Percentiles rank a stretch among this genome's conserved stretches.
These are phyloP conservation scores for Cremastinae sp. DNA, from an alignment of 2,888 invertebrate genomes.

Conservation along the genomic window DNA sequence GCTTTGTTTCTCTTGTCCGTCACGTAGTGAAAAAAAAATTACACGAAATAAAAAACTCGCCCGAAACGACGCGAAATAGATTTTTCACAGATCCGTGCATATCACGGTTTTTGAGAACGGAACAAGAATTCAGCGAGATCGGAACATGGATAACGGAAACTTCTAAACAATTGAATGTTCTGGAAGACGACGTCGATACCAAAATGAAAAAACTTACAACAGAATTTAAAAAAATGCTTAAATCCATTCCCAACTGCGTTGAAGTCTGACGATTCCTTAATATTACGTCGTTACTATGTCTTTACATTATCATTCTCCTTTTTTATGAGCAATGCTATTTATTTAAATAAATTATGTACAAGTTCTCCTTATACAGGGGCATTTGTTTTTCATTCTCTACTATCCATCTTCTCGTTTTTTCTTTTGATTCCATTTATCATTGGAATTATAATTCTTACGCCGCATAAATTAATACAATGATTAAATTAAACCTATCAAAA, in stretches of 20 bases:
- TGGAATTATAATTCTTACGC: constrained; percentile 69
- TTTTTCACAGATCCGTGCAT: constrained; percentile 42
- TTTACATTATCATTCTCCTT: neutral
- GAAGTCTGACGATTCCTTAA: constrained; percentile 58
- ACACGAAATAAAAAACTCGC: constrained; percentile 56
- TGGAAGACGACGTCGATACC: constrained; percentile 48
- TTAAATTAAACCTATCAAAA: constrained; percentile 73
- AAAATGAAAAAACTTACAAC: constrained; percentile 59
- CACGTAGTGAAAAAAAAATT: constrained; percentile 65
- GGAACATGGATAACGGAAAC: constrained; percentile 59
- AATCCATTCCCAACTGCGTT: constrained; percentile 66
- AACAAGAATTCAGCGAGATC: constrained; percentile 48
- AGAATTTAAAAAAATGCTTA: constrained; percentile 65
- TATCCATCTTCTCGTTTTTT: constrained; percentile 59
- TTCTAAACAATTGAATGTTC: constrained; percentile 25
- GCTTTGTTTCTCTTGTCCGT: constrained; percentile 64
- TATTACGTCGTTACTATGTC: neutral
- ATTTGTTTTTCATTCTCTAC: constrained; percentile 40
- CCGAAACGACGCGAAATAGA: neutral
- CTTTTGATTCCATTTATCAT: constrained; percentile 66
- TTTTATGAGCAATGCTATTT: constrained; percentile 68
- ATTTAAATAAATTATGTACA: constrained; percentile 79
- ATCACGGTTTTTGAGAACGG: constrained; percentile 63
- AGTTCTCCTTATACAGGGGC: constrained; percentile 67
- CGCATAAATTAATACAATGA: constrained; percentile 67